Base-by-base conservation (phyloP, 2,888 invertebrate genomes). In the Idaea straminata region DNA sequence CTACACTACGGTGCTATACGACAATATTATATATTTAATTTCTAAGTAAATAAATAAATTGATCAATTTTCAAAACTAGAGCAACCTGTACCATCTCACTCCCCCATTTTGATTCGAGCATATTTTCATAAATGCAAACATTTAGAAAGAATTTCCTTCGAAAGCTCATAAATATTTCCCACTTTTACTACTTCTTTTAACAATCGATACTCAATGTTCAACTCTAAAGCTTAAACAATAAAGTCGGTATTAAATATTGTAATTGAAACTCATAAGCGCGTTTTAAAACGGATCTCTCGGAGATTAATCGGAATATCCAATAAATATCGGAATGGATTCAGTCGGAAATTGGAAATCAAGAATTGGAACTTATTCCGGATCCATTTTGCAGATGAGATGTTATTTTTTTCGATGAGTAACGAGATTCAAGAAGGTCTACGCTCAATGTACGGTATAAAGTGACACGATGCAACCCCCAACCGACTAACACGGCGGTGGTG, bases 51-150 rank as follows among this genome's bases (percentile, higher is more conserved):
- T 13, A 47, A 47, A 36, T 66, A 61, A 63, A 64, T 59, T 35
- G 35, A 65, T 58, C 16, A 58, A 25, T 25, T 25, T 25, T 58
- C 15, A 34, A 59, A 36, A 61, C 35, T 57, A 47, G 61, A 72
- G 61, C 83, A 79, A 4, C 80, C 86, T 82, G 83, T 86, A 79
- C 66, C 68, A 71, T 71, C 71, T 62, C 64, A 71, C 71, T 69
- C 71, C 81, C 87, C 85, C 85, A 84, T 84, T 69, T 88, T 86
- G 85, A 87, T 86, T 87, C 82, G 82, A 91, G 91, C 92, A 92
- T 92, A 92, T 92, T 92, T 92, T 91, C 91, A 92, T 92, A 92
- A 92, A 92, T 92, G 92, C 92, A 91, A 92, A 92, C 91, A 91
- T 88, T 91, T 87, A 84, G 82, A 89, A 92, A 91, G 91, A 91